Conservation (phyloP, 2,888 invertebrate species). For the Xylocampa areola region DNA sequence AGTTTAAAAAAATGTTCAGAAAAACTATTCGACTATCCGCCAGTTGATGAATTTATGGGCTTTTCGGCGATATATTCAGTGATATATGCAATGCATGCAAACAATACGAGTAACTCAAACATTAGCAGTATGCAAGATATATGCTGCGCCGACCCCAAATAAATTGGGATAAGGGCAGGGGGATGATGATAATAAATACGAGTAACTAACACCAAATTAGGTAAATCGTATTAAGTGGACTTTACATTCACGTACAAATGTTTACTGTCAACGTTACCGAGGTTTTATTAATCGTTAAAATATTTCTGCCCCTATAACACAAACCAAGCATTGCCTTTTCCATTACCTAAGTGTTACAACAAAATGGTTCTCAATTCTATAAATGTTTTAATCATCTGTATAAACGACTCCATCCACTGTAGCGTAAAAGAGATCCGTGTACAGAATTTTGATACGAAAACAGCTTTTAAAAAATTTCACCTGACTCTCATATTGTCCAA, state of each 20-base stretch:
- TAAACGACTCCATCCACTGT: constrained; percentile 32
- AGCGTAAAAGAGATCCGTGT: constrained; percentile 35
- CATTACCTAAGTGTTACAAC: neutral
- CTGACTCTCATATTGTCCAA: constrained; percentile 70
- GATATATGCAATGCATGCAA: too few species aligned
- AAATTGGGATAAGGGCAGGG: too few species aligned
- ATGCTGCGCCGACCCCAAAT: too few species aligned
- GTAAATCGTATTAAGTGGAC: too few species aligned
- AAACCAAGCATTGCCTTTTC: neutral
- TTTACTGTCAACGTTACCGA: too few species aligned
- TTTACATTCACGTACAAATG: too few species aligned
- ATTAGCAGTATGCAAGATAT: too few species aligned
- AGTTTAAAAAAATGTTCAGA: constrained; percentile 60
- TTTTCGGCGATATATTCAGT: constrained; percentile 13
- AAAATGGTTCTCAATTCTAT: constrained; percentile 19
- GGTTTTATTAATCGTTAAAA: too few species aligned
- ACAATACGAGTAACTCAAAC: too few species aligned
- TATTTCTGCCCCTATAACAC: too few species aligned
- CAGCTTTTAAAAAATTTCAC: constrained; percentile 51
- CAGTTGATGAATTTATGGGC: constrained; percentile 33
- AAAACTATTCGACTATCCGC: constrained; percentile 29
- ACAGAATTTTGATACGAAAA: constrained; percentile 45
- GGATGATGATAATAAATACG: too few species aligned
- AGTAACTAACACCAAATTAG: too few species aligned
- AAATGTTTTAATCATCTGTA: constrained; percentile 32